Percentiles rank a stretch among this genome's conserved stretches.
These are phyloP conservation scores for Syritta pipiens DNA, from an alignment of 2,888 invertebrate genomes.

Conservation along the genomic window DNA sequence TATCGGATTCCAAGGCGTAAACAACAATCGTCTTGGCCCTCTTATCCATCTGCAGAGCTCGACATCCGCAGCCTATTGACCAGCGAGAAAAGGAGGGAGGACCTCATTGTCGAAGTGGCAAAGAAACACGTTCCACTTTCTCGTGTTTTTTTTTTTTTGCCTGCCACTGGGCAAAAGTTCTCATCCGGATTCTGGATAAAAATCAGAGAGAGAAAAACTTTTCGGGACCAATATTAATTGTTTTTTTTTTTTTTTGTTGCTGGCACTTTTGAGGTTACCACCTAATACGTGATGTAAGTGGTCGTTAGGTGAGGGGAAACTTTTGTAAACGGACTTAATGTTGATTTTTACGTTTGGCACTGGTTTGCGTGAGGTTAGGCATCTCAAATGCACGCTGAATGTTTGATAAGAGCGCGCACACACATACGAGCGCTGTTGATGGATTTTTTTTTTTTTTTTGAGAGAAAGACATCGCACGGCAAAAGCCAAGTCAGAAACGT, in stretches of 20 bases:
- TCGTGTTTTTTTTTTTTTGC: slow-evolving; percentile 52
- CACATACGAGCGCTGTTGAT: no score
- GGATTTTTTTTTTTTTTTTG: slow-evolving; percentile 54
- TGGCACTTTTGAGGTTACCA: slow-evolving; percentile 53
- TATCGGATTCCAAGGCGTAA: slow-evolving; percentile 43
- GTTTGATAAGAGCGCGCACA: slow-evolving; percentile 46
- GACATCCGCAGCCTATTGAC: slow-evolving; percentile 34
- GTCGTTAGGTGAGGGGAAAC: slow-evolving; percentile 27
- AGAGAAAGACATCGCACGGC: slow-evolving; percentile 41
- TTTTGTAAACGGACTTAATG: slow-evolving; percentile 44
- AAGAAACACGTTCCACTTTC: slow-evolving; percentile 58
- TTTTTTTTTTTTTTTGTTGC: no score
- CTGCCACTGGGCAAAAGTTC: slow-evolving; percentile 51
- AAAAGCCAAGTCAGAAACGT: slow-evolving; percentile 45
- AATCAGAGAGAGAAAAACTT: slow-evolving; percentile 40
- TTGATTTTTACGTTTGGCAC: slow-evolving; percentile 50
- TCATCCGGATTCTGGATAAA: slow-evolving; percentile 52
- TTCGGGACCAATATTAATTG: slow-evolving; percentile 59
- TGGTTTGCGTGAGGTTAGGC: slow-evolving; percentile 44
- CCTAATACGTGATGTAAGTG: slow-evolving; percentile 49
- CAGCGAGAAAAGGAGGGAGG: slow-evolving; percentile 6
- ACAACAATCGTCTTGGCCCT: slow-evolving; percentile 27
- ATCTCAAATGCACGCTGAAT: slow-evolving; percentile 48
- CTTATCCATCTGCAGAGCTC: slow-evolving; percentile 38
- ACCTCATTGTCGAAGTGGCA: no score